A percentile compares a stretch with the other conserved stretches of the same genome.
These are phyloP conservation scores for Sesamia inferens DNA, from an alignment of 2,888 invertebrate species.

Conservation along the genomic window DNA sequence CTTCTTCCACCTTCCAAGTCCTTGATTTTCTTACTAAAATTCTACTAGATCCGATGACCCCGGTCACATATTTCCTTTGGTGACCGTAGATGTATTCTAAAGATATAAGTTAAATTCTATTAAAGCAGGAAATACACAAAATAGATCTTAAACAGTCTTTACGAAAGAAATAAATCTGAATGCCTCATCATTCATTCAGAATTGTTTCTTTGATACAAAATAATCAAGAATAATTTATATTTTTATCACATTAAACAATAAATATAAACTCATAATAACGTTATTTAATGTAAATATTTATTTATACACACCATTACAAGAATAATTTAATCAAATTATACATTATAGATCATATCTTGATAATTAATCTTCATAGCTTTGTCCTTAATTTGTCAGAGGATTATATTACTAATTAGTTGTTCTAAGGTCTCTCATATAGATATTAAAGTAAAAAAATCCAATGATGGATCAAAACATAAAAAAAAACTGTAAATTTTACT, in stretches of 20 bases:
- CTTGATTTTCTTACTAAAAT: too few relatives aligned
- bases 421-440: not conserved
- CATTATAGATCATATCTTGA: conserved; percentile 49
- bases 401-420: conserved; percentile 36
- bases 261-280: conserved; percentile 2
- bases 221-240: not conserved
- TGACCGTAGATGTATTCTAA: too few relatives aligned
- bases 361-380: conserved; percentile 50
- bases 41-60: too few relatives aligned
- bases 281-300: conserved; percentile 26
- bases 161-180: too few relatives aligned
- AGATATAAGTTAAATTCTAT: too few relatives aligned
- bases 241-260: conserved; percentile 1
- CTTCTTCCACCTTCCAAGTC: too few relatives aligned
- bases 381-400: conserved; percentile 46
- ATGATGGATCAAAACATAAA: not conserved
- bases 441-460: not conserved
- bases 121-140: too few relatives aligned
- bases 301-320: conserved; percentile 35
- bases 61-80: too few relatives aligned
- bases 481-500: not conserved
- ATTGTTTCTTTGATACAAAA: too few relatives aligned
- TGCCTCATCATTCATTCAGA: too few relatives aligned
- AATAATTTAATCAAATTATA: conserved; percentile 59
- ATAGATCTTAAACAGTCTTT: too few relatives aligned